Evolutionary conservation across 1,140 invertebrate species (phyloP).

Genomic region (Apis florea): DNA sequence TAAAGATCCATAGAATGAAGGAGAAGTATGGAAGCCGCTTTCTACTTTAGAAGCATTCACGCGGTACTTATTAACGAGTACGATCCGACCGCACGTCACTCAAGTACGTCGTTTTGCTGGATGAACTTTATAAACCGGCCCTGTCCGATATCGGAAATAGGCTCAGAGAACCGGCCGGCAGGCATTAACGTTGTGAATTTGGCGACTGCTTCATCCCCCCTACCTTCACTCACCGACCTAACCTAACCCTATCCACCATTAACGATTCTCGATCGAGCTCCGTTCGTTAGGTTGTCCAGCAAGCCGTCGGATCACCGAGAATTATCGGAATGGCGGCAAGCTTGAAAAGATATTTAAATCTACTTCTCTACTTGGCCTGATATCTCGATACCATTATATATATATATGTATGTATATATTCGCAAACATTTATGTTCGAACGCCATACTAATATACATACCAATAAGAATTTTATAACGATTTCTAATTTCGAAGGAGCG

Average conservation of each 20-base stretch:
- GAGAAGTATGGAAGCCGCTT: background rate
- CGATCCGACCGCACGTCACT: constrained; percentile 36
- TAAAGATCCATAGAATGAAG: background rate
- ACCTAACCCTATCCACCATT: constrained; percentile 7
- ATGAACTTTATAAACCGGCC: constrained; percentile 44
- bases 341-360: constrained; percentile 37
- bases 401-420: background rate
- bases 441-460: background rate
- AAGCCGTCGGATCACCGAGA: constrained; percentile 6
- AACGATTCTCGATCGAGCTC: constrained; percentile 36
- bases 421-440: background rate
- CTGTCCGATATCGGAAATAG: constrained; percentile 50
- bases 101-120: constrained; percentile 35
- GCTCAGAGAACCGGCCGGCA: constrained; percentile 24
- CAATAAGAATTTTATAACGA: constrained; percentile 19
- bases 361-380: background rate
- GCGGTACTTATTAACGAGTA: constrained; percentile 40
- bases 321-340: constrained; percentile 24
- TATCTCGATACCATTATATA: background rate
- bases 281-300: constrained; percentile 3
- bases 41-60: constrained; percentile 19
- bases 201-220: constrained; percentile 25
- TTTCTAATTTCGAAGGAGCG: constrained; percentile 8
- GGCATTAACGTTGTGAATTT: constrained; percentile 42
- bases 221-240: background rate